phyloP scores from a whole-genome alignment of 2,113 vertebrate species.

The Xenopus tropicalis region UCB_Xtro_10.0 CM004443.2:53214501-53215000 shows the following conservation, averaged over 20 bases:
- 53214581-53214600: no score
- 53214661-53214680: no score
- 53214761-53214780: slow-evolving; percentile 19
- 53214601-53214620: no score
- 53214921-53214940: background rate
- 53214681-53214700: no score
- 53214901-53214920: slow-evolving; percentile 1
- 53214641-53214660: no score
- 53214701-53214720: no score
- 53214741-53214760: slow-evolving; percentile 12
- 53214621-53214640: no score
- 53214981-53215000: slow-evolving; percentile 4
- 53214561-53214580: no score
- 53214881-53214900: slow-evolving; percentile 11
- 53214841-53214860: background rate
- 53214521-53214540: no score
- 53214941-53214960: slow-evolving; percentile 10
- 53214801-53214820: slow-evolving; percentile 5
- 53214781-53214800: slow-evolving; percentile 18
- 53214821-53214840: background rate
- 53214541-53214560: no score
- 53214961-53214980: slow-evolving; percentile 27
- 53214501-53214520: no score
- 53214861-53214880: background rate
- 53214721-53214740: background rate